phyloP scores from a whole-genome alignment of 2,888 invertebrate species.

The Drosophila villosipedis region DNA sequence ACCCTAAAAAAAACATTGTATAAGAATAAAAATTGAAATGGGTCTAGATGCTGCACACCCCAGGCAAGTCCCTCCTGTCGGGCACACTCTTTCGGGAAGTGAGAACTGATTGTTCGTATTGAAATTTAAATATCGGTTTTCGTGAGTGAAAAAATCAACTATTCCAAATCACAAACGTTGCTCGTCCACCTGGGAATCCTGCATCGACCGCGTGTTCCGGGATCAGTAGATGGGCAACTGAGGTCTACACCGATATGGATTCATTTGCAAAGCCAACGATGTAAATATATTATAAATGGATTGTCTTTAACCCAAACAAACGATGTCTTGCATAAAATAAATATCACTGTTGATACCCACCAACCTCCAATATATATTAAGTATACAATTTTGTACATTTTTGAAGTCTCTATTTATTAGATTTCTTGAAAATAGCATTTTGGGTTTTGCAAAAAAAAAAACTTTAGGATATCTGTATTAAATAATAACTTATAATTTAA shows the following conservation, averaged over 20 bases:
- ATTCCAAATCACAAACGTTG: slow-evolving; percentile 88
- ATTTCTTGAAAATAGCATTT: slow-evolving; percentile 63
- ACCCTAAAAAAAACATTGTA: slow-evolving; percentile 19
- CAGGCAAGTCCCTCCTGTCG: slow-evolving; percentile 87
- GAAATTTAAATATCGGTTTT: not conserved
- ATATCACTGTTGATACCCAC: not conserved
- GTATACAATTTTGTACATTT: slow-evolving; percentile 30
- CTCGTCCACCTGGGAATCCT: slow-evolving; percentile 85
- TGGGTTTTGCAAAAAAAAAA: slow-evolving; percentile 51
- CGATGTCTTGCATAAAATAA: not conserved
- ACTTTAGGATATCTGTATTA: slow-evolving; percentile 19
- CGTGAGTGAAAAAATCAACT: slow-evolving; percentile 57
- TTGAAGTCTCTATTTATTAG: slow-evolving; percentile 60
- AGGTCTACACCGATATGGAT: slow-evolving; percentile 51
- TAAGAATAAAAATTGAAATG: slow-evolving; percentile 28
- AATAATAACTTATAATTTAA: slow-evolving; percentile 52
- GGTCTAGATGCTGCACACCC: slow-evolving; percentile 86
- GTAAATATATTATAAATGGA: not conserved
- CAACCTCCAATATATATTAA: not conserved
- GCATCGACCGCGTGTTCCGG: not conserved
- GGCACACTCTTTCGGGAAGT: slow-evolving; percentile 87
- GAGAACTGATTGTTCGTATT: slow-evolving; percentile 81
- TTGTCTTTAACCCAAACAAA: not conserved
- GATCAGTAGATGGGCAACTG: no score
- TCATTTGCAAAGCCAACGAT: slow-evolving; percentile 86